These are phyloP conservation scores for Oryzias sinensis DNA, from an alignment of 2,797 vertebrate species.

Conservation along the genomic window DNA sequence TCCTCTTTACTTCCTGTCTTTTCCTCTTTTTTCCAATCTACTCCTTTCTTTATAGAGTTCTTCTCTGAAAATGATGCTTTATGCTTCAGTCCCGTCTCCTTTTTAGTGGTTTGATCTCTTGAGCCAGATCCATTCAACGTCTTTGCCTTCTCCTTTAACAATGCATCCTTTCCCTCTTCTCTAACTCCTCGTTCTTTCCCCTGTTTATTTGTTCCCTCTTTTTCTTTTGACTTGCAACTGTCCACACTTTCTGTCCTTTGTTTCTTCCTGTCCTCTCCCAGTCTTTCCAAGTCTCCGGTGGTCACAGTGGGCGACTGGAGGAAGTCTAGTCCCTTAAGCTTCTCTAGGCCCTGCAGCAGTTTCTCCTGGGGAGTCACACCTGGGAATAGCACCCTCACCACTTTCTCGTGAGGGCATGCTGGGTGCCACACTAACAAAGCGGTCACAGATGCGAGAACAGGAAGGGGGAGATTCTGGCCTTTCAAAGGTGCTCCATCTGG, in stretches of 20 bases:
- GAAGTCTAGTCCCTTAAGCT: slow-evolving; percentile 87
- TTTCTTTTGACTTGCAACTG: slow-evolving; percentile 76
- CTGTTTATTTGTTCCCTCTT: slow-evolving; percentile 54
- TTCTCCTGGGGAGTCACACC: slow-evolving; percentile 88
- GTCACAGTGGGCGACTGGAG: slow-evolving; percentile 77
- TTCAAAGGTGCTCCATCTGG: slow-evolving; percentile 52
- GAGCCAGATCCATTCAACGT: slow-evolving; percentile 44
- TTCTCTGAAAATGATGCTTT: slow-evolving; percentile 51
- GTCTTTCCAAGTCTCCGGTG: slow-evolving; percentile 68
- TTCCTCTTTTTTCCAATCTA: slow-evolving; percentile 74
- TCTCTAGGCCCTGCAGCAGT: slow-evolving; percentile 89
- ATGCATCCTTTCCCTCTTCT: slow-evolving; percentile 61
- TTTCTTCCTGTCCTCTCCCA: slow-evolving; percentile 62
- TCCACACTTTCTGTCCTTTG: slow-evolving; percentile 84
- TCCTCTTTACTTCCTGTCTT: slow-evolving; percentile 65
- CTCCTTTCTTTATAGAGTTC: slow-evolving; percentile 70
- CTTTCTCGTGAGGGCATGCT: slow-evolving; percentile 85
- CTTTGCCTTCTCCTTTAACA: slow-evolving; percentile 67
- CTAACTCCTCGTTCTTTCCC: slow-evolving; percentile 58
- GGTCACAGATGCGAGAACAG: slow-evolving; percentile 76
- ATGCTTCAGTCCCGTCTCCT: slow-evolving; percentile 51
- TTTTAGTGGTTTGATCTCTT: slow-evolving; percentile 60
- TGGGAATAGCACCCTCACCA: slow-evolving; percentile 91
- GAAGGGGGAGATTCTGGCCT: slow-evolving; percentile 74
- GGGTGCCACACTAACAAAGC: slow-evolving; percentile 94